These are phyloP conservation scores for Rhizoglyphus robini DNA, from an alignment of 1,140 invertebrate genomes.

Conservation along the genomic window DNA sequence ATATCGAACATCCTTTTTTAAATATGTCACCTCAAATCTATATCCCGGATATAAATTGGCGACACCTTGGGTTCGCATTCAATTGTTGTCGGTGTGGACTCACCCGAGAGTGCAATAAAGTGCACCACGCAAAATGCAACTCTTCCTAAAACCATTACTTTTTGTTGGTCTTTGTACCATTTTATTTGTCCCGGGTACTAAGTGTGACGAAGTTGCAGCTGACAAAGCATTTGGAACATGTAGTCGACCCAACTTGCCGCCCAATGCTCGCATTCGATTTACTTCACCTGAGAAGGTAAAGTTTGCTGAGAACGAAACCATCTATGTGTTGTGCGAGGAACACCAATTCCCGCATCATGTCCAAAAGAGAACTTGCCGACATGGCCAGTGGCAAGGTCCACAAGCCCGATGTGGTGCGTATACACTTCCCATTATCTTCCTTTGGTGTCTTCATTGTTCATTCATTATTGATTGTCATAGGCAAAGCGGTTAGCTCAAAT, in stretches of 20 bases:
- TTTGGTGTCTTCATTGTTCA: too few relatives aligned
- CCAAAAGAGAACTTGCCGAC: slow-evolving; percentile 1
- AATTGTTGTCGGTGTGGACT: not conserved
- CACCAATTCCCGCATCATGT: slow-evolving; percentile 10
- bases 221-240: not conserved
- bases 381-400: slow-evolving; percentile 3
- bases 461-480: not conserved
- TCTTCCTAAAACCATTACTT: too few relatives aligned
- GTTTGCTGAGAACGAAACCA: slow-evolving; percentile 13
- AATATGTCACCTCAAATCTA: too few relatives aligned
- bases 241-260: not conserved
- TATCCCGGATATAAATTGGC: not conserved
- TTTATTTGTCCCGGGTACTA: not conserved
- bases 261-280: not conserved
- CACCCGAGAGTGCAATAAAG: too few relatives aligned
- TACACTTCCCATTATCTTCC: too few relatives aligned
- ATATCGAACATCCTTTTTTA: not conserved
- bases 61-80: not conserved
- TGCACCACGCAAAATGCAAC: too few relatives aligned
- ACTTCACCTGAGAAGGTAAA: not conserved
- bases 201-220: not conserved
- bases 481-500: slow-evolving; percentile 1
- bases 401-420: slow-evolving; percentile 13
- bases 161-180: too few relatives aligned
- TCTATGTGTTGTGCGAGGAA: not conserved